Percentiles rank a stretch among this genome's conserved stretches.
These are phyloP conservation scores for Pachypsylla venusta DNA, from an alignment of 1,140 invertebrate genomes.

Conservation along the genomic window DNA sequence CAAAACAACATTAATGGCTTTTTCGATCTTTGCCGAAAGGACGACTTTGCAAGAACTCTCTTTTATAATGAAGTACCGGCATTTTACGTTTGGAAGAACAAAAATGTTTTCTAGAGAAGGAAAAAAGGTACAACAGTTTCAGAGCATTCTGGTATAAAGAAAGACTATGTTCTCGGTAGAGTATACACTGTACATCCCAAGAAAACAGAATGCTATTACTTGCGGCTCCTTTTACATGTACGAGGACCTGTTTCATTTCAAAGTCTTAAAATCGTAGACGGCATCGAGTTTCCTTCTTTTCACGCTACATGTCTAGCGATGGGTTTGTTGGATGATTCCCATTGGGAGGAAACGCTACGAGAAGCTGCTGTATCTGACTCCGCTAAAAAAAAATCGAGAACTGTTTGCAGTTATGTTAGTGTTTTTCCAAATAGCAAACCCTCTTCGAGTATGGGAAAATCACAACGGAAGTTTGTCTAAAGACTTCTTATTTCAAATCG, in stretches of 20 bases:
- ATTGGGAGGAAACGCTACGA: neutral
- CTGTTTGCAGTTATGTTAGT: slow-evolving; percentile 8
- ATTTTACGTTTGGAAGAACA: slow-evolving; percentile 13
- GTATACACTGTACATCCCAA: slow-evolving; percentile 27
- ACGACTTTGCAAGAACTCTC: slow-evolving; percentile 13
- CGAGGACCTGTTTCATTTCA: neutral
- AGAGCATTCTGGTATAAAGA: slow-evolving; percentile 12
- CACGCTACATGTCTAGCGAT: neutral
- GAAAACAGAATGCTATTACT: slow-evolving; percentile 24
- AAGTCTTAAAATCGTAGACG: neutral
- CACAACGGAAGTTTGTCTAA: neutral
- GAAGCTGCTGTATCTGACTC: neutral
- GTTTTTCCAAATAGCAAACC: slow-evolving; percentile 6
- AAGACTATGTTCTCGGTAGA: slow-evolving; percentile 21
- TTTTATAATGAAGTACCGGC: slow-evolving; percentile 12
- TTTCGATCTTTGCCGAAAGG: neutral
- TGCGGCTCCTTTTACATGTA: slow-evolving; percentile 24
- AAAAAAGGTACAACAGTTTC: neutral
- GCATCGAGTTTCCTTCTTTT: neutral
- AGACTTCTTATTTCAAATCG: neutral
- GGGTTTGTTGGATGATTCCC: neutral
- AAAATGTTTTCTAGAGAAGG: neutral
- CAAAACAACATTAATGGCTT: no score
- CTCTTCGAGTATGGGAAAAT: slow-evolving; percentile 11
- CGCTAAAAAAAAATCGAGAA: neutral